A percentile compares a stretch with the other conserved stretches of the same genome.
phyloP scores from a whole-genome alignment of 23 tunicate genomes.

The Phallusia fumigata region DNA sequence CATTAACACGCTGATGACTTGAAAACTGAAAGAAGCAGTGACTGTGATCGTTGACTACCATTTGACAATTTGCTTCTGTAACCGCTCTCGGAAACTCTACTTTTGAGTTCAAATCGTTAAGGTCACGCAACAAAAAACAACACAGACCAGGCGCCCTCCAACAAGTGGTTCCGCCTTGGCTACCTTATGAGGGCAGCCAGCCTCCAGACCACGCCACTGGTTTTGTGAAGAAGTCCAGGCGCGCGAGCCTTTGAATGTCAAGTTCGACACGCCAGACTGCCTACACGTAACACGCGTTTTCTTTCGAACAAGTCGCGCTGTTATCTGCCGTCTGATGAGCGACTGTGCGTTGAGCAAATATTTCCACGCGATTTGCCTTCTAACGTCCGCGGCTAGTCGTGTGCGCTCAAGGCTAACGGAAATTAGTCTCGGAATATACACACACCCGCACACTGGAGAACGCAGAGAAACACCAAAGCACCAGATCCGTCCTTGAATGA shows the following conservation, averaged over 20 bases:
- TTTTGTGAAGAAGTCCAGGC: slow-evolving; percentile 1
- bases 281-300: not conserved
- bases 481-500: too few relatives aligned
- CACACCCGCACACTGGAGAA: not conserved
- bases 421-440: slow-evolving; percentile 3
- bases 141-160: too few relatives aligned
- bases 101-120: too few relatives aligned
- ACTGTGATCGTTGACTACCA: too few relatives aligned
- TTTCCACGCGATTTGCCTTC: not conserved
- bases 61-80: too few relatives aligned
- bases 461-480: too few relatives aligned
- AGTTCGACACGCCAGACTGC: not conserved
- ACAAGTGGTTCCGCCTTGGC: too few relatives aligned
- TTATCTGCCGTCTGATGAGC: not conserved
- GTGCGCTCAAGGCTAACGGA: slow-evolving; percentile 1
- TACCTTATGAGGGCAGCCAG: too few relatives aligned
- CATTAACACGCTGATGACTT: too few relatives aligned
- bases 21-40: too few relatives aligned
- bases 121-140: too few relatives aligned
- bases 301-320: not conserved
- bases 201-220: not conserved
- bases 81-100: too few relatives aligned
- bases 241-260: not conserved
- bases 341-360: not conserved
- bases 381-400: not conserved